Percentiles rank a stretch among this genome's conserved stretches.
Conservation (phyloP, 2,113 vertebrate genomes). For the Indri indri region DNA sequence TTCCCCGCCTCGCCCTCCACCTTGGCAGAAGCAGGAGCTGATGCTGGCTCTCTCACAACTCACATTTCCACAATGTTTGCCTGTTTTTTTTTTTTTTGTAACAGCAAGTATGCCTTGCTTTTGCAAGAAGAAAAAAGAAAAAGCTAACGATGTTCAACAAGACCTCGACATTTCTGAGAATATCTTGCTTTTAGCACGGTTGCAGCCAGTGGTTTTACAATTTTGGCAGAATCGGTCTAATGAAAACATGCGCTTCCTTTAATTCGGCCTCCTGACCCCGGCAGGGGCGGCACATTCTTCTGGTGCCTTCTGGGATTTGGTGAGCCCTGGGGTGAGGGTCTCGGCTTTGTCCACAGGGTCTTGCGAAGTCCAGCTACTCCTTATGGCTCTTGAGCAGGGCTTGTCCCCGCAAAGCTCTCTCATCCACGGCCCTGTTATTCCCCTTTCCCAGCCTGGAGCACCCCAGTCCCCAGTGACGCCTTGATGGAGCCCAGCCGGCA, state of each 20-base stretch:
- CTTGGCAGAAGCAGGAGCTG: too few relatives aligned
- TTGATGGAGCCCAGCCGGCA: neutral
- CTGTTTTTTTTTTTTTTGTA: too few relatives aligned
- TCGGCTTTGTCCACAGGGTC: accelerated
- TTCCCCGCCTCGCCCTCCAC: accelerated
- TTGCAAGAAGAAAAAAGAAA: neutral
- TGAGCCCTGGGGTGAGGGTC: accelerated
- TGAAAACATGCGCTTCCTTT: accelerated
- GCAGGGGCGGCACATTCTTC: accelerated
- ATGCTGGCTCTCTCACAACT: neutral
- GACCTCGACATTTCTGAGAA: neutral
- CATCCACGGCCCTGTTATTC: accelerated
- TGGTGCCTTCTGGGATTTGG: accelerated
- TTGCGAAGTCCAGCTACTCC: accelerated
- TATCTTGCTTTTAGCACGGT: accelerated
- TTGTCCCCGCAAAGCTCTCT: neutral
- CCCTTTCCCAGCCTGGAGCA: neutral
- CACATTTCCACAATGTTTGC: too few relatives aligned
- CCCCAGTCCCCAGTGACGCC: neutral
- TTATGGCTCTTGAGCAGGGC: accelerated
- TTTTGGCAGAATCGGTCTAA: neutral
- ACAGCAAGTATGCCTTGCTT: neutral
- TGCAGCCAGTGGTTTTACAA: accelerated
- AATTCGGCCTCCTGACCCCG: accelerated
- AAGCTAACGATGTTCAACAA: neutral